Base-by-base conservation (phyloP, 2,888 invertebrate species). In the Parapristionchus giblindavisi region DNA sequence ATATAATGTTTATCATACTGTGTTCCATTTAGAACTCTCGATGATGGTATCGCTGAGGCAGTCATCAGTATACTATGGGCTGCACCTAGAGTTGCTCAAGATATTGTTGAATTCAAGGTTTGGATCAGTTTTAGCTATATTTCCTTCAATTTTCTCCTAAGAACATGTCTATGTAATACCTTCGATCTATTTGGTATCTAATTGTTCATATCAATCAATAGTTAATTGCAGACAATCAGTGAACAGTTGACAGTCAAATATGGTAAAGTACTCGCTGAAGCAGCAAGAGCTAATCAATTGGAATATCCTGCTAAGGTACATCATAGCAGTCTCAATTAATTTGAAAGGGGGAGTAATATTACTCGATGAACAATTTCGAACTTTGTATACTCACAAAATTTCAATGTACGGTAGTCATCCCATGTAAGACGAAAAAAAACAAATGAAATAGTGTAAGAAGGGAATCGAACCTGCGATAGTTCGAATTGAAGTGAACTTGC, bases 51-150 rank as follows among this genome's bases (percentile, higher is more conserved):
- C 21, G 93, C 95, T 3, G 98, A 99, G 89, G 93, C 98, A 0
- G 94, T 99, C 77, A 94, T 96, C 1, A 96, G 93, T 84, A 90
- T 97, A n/a, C 92, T 99, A 78, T 99, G 99, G 99, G 95, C 94
- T 0, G 93, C 97, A 17, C 97, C 98, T 0, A 91, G 98, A 65
- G 91, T 99, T 86, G 89, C 90, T 74, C 88, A 90, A 27, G 91
- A 91, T 82, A 88, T 90, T 38, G 81, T 83, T 11, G 89, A 89
- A 79, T 84, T 89, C 76, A 88, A 88, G 81, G 85, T 85, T 60
- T 27, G 70, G 43, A 17, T 27, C 36, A 24, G n/a, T 38, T 36
- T 75, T 5, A 58, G 51, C 60, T n/a, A 24, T 38, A 36, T 8
- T 58, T 6, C n/a, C 34, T 5, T 32, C 14, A 21, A 3, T 21